These are phyloP conservation scores for Pachyseris speciosa DNA, from an alignment of 64 coral and sea anemone species.

Conservation along the genomic window DNA sequence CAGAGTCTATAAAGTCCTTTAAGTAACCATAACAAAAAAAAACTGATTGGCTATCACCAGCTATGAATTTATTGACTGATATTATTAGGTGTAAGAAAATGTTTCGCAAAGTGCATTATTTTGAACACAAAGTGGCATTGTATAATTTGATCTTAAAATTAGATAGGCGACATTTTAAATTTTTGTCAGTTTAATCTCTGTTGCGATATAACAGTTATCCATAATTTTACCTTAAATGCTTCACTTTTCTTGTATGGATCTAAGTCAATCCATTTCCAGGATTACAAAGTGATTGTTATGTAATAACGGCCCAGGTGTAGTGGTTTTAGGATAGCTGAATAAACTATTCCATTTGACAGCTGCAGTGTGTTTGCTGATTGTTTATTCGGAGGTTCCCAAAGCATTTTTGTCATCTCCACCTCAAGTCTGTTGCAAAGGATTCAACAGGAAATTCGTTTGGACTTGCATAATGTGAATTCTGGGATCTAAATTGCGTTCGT, in stretches of 20 bases:
- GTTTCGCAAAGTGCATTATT: neutral
- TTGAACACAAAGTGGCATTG: neutral
- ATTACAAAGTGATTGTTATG: neutral
- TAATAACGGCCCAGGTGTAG: neutral
- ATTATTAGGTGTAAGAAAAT: neutral
- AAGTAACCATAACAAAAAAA: too few species aligned
- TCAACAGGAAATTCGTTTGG: neutral
- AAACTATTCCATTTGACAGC: neutral
- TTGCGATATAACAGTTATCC: neutral
- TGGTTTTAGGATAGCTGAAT: neutral
- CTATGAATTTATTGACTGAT: too few species aligned
- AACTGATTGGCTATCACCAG: too few species aligned
- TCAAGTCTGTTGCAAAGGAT: neutral
- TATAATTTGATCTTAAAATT: neutral
- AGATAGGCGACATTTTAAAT: slow-evolving; percentile 19
- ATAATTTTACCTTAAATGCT: neutral
- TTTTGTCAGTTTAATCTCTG: neutral
- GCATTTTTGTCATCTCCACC: slow-evolving; percentile 38
- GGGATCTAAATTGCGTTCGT: neutral
- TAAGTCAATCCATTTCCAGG: neutral
- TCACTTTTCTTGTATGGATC: neutral
- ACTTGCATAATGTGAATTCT: neutral
- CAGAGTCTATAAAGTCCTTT: too few species aligned
- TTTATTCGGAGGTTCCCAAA: neutral
- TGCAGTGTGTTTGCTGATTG: neutral